phyloP scores from a whole-genome alignment of 2,888 invertebrate genomes.

The Lysandra bellargus region DNA sequence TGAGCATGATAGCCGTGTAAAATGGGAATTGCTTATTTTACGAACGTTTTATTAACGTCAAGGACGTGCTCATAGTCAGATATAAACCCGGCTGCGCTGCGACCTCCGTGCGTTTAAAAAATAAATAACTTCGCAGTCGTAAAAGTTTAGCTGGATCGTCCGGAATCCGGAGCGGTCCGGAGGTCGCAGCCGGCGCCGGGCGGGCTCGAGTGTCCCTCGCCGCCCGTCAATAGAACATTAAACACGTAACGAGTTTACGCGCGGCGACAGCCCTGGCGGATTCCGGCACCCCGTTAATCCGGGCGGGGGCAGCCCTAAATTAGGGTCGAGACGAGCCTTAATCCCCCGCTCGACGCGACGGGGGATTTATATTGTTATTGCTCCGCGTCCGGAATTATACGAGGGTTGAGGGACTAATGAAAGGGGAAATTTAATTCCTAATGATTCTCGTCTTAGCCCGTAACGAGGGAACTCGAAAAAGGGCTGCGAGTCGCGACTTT shows the following conservation, averaged over 20 bases:
- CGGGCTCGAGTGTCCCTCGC: slow-evolving; percentile 61
- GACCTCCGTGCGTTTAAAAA: slow-evolving; percentile 9
- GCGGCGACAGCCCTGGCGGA: slow-evolving; percentile 79
- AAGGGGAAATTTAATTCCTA: slow-evolving; percentile 82
- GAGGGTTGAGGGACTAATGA: slow-evolving; percentile 82
- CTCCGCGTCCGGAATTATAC: slow-evolving; percentile 81
- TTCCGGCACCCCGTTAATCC: slow-evolving; percentile 81
- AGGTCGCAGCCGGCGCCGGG: slow-evolving; percentile 46
- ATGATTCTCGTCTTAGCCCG: slow-evolving; percentile 81
- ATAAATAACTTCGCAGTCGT: slow-evolving; percentile 28
- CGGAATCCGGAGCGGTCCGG: slow-evolving; percentile 32
- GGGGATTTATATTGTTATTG: slow-evolving; percentile 82
- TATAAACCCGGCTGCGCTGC: slow-evolving; percentile 9
- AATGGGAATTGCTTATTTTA: slow-evolving; percentile 33
- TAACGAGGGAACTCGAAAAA: slow-evolving; percentile 80
- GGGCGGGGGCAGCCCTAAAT: slow-evolving; percentile 80
- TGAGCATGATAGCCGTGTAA: slow-evolving; percentile 33
- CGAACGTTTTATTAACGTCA: slow-evolving; percentile 32
- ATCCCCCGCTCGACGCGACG: slow-evolving; percentile 80
- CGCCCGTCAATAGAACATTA: slow-evolving; percentile 81
- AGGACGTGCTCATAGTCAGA: slow-evolving; percentile 29
- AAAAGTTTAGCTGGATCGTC: slow-evolving; percentile 30
- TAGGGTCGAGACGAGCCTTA: slow-evolving; percentile 81
- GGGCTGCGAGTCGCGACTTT: slow-evolving; percentile 71
- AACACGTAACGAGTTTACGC: slow-evolving; percentile 81